phyloP scores from a whole-genome alignment of 2,888 invertebrate species.

The Vesta saturnalis region DNA sequence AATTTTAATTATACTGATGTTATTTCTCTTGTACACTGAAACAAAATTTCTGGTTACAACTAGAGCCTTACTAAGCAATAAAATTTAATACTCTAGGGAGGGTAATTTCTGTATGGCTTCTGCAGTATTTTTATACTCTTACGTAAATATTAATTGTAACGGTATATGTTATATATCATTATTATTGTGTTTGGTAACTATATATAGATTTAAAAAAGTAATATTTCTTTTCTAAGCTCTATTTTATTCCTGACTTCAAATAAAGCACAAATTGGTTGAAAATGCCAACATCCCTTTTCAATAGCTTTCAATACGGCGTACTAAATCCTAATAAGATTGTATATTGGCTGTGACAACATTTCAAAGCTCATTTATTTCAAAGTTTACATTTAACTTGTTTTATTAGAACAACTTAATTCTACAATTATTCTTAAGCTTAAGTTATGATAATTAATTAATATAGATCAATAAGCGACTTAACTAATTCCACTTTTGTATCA shows the following conservation, averaged over 20 bases:
- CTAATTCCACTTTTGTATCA: too few relatives aligned
- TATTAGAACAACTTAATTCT: neutral
- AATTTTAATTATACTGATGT: too few relatives aligned
- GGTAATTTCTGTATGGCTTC: constrained; percentile 2
- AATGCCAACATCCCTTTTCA: constrained; percentile 21
- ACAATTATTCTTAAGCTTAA: too few relatives aligned
- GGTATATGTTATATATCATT: too few relatives aligned
- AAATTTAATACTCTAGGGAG: neutral
- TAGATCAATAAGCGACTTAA: too few relatives aligned
- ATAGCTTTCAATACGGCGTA: constrained; percentile 26
- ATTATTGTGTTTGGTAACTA: neutral
- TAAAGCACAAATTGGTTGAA: constrained; percentile 32
- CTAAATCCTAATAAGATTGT: constrained; percentile 26
- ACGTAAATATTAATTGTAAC: neutral
- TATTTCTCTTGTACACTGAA: neutral
- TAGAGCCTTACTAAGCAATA: neutral
- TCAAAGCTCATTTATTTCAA: neutral
- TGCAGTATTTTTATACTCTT: neutral
- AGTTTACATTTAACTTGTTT: neutral
- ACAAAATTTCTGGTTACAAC: neutral
- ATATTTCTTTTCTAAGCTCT: neutral
- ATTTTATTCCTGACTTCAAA: constrained; percentile 20
- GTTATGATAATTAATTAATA: too few relatives aligned
- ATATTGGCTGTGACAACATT: constrained; percentile 14
- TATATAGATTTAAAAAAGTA: neutral